Evolutionary conservation across 2,797 vertebrate genomes (phyloP).

Genomic region (Lagodon rhomboides): DNA sequence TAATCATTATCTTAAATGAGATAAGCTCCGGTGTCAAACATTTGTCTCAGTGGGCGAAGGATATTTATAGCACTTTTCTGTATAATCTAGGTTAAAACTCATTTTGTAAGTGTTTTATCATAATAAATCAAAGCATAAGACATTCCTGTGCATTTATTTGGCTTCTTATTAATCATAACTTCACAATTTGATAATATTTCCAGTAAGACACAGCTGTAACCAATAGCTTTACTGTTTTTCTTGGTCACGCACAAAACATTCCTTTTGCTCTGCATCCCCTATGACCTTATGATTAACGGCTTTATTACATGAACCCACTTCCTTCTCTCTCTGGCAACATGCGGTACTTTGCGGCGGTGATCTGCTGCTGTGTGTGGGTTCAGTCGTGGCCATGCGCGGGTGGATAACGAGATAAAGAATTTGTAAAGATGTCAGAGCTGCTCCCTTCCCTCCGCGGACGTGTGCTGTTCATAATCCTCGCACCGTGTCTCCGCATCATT

Average conservation of each 20-base stretch:
- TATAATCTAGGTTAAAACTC: neutral
- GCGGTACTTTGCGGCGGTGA: neutral
- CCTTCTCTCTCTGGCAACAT: neutral
- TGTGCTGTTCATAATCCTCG: neutral
- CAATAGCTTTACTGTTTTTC: neutral
- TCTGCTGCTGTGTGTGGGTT: conserved; percentile 1
- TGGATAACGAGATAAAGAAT: conserved; percentile 7
- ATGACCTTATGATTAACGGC: no score
- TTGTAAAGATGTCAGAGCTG: neutral
- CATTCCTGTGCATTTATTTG: neutral
- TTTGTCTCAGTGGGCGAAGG: neutral
- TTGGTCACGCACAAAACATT: neutral
- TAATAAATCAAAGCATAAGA: conserved; percentile 35
- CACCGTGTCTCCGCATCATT: neutral
- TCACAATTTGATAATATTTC: neutral
- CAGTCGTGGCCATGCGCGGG: neutral
- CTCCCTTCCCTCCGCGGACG: neutral
- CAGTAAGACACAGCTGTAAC: neutral
- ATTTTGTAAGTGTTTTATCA: conserved; percentile 33
- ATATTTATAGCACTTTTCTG: neutral
- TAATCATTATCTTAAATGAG: conserved; percentile 7
- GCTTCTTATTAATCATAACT: neutral
- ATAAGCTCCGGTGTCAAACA: neutral
- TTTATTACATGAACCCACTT: neutral
- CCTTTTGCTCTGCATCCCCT: no score